Base-by-base conservation (phyloP, 1,140 invertebrate genomes). In the Philopotamus ludificatus region DNA sequence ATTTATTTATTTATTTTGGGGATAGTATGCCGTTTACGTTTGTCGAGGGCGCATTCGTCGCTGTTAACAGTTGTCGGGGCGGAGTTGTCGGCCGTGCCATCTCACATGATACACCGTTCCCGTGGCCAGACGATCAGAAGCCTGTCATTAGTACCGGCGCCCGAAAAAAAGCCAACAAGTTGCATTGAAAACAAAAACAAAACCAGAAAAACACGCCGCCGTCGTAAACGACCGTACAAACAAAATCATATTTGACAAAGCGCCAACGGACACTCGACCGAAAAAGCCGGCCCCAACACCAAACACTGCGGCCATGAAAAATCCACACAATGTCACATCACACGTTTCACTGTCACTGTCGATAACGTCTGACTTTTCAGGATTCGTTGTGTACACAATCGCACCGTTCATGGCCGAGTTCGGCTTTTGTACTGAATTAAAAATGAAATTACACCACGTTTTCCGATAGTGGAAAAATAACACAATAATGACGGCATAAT, bases 401-500 rank as follows among this genome's bases (percentile, higher is more conserved):
- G 42, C 57, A 34, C 57, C 57, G 44, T 60, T 60, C 57, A 47
- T 47, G 41, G 42, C 8, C 57, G 57, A 49, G 57, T 60, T 60
- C 57, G 47, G 57, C 20, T 23, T 34, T 60, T 60, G 57, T 60
- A 60, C 57, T 60, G 57, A 60, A 60, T 60, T 60, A 60, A 60
- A 60, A 60, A 44, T 60, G 57, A 60, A 60, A 60, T 60, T 60
- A 60, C 57, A 42, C 57, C 57, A 39, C 57, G 39, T 60, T 60
- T 60, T 60, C 57, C 57, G 57, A 60, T 60, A 60, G 57, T 60
- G 57, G 21, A 60, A 47, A 60, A 60, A 60, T 60, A 60, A 60
- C 57, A 60, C 42, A 60, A 60, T 60, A 60, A 60, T 60, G 57
- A 60, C 57, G 57, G 57, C 57, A 60, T 60, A 60, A 60, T 60